Evolutionary conservation across 2,888 invertebrate species (phyloP).

Genomic region (Halocaridina rubra): DNA sequence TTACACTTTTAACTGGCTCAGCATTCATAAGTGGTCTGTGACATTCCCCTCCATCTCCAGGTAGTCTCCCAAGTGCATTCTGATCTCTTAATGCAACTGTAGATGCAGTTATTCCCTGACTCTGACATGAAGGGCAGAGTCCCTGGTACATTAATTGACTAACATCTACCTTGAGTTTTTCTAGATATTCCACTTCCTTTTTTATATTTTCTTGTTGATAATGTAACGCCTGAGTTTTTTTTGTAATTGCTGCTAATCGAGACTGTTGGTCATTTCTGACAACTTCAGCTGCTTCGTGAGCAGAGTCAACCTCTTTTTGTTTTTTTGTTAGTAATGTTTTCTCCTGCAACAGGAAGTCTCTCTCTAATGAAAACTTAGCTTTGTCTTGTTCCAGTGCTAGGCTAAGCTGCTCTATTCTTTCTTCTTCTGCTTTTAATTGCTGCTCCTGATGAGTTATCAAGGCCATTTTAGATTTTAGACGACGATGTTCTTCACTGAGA

Average conservation of each 20-base stretch:
- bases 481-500: constrained; percentile 9
- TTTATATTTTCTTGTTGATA: constrained; percentile 26
- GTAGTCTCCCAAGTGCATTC: constrained; percentile 2
- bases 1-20: too few species aligned
- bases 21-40: too few species aligned
- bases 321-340: neutral
- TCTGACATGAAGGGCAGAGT: constrained; percentile 18
- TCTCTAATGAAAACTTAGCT: constrained; percentile 2
- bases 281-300: neutral
- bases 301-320: neutral
- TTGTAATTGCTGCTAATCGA: neutral
- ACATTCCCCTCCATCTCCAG: constrained; percentile 42
- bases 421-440: constrained; percentile 20
- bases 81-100: neutral
- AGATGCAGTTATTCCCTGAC: neutral
- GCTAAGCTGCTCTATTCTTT: neutral
- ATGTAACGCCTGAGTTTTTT: constrained; percentile 20
- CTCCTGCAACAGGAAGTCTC: neutral
- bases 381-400: constrained; percentile 34
- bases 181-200: neutral
- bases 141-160: neutral
- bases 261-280: constrained; percentile 7
- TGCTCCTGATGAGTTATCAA: neutral
- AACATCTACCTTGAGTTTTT: too few species aligned
- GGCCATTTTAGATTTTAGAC: constrained; percentile 6